Conservation (phyloP, 2,888 invertebrate species). For the Drosophila barbarae region DNA sequence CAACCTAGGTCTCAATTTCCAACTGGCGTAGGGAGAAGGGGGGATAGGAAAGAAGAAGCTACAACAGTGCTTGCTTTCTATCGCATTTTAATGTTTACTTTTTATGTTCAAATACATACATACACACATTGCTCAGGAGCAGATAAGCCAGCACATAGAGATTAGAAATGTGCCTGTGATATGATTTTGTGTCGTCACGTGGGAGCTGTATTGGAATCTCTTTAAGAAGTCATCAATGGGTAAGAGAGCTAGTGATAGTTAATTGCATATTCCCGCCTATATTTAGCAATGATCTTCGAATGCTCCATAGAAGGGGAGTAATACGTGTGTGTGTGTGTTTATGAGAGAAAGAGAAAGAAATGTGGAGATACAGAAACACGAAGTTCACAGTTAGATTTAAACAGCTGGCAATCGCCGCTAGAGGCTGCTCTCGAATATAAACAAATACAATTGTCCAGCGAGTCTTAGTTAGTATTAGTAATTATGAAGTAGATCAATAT, state of each 20-base stretch:
- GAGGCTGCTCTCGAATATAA: background rate
- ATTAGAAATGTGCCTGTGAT: conserved; percentile 16
- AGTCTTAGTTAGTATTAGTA: background rate
- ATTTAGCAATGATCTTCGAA: conserved; percentile 36
- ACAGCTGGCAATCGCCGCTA: background rate
- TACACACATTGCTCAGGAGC: conserved; percentile 1
- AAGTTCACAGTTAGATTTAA: conserved; percentile 17
- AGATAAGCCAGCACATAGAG: conserved; percentile 45
- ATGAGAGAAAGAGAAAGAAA: background rate
- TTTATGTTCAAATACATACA: conserved; percentile 7
- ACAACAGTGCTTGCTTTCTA: conserved; percentile 20
- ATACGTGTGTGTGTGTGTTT: background rate
- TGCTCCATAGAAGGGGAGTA: background rate
- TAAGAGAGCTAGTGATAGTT: background rate
- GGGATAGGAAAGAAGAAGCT: conserved; percentile 2
- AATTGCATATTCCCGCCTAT: conserved; percentile 30
- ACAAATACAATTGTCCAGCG: background rate
- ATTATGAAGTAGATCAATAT: background rate
- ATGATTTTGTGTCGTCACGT: conserved; percentile 35
- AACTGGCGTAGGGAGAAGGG: conserved; percentile 24
- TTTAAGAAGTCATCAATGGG: conserved; percentile 14
- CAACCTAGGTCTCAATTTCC: conserved; percentile 33
- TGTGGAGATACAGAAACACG: background rate
- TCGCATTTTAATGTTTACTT: conserved; percentile 55
- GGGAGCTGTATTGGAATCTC: conserved; percentile 25